phyloP scores from a whole-genome alignment of 2,797 vertebrate genomes.

The Cuniculus paca region DNA sequence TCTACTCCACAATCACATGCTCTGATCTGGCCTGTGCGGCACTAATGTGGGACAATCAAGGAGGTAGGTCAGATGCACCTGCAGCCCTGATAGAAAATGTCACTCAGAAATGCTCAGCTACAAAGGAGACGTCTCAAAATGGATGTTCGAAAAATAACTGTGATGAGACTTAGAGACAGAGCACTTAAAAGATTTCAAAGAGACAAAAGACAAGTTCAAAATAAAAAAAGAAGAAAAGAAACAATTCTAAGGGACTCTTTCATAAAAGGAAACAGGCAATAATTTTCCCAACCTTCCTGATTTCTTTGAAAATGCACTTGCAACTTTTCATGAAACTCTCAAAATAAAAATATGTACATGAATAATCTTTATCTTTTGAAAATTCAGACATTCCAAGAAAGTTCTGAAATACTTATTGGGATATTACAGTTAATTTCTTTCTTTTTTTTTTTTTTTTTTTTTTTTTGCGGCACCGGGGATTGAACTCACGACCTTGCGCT shows the following conservation, averaged over 20 bases:
- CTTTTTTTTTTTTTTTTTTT: too few relatives aligned
- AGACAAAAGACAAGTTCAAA: neutral
- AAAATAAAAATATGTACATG: neutral
- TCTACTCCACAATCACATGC: neutral
- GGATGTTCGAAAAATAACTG: conserved; percentile 67
- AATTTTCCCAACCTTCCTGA: neutral
- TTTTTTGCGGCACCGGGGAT: too few relatives aligned
- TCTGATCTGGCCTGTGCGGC: neutral
- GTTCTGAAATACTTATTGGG: neutral
- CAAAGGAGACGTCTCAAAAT: conserved; percentile 69
- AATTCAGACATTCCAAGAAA: neutral
- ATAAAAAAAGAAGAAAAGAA: neutral
- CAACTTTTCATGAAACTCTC: neutral
- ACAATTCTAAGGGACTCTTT: neutral
- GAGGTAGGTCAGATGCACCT: neutral
- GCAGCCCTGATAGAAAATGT: conserved; percentile 75
- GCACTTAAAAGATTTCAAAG: conserved; percentile 55
- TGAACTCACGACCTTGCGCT: too few relatives aligned
- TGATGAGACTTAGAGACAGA: conserved; percentile 69
- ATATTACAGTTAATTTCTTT: conserved; percentile 40
- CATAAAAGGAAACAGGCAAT: neutral
- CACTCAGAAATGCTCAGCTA: conserved; percentile 69
- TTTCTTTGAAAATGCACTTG: conserved; percentile 50
- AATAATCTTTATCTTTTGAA: conserved; percentile 31
- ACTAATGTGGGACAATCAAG: neutral